These are phyloP conservation scores for Clarias batrachus DNA, from an alignment of 2,113 vertebrate species.

Conservation along the genomic window DNA sequence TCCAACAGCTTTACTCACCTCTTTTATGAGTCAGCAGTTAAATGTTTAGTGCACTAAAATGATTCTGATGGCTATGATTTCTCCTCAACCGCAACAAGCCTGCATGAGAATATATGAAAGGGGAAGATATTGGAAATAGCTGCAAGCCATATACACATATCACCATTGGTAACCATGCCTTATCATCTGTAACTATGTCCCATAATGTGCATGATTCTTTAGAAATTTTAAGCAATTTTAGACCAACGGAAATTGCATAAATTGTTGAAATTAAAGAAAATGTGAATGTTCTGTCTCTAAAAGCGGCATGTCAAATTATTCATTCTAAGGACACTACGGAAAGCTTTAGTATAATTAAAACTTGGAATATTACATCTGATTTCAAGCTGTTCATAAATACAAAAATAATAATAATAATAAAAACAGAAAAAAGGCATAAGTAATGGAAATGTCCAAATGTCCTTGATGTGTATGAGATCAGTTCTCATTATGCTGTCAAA, in stretches of 20 bases:
- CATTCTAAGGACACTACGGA: not conserved
- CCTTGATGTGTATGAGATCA: not conserved
- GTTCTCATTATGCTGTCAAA: not conserved
- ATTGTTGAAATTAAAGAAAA: not conserved
- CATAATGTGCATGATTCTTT: not conserved
- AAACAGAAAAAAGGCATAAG: not conserved
- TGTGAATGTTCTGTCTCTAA: not conserved
- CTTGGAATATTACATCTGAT: not conserved
- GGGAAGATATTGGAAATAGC: not conserved
- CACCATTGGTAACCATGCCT: not conserved
- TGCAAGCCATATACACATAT: conserved; percentile 15
- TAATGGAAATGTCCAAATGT: not conserved
- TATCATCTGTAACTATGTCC: not conserved
- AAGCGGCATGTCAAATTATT: not conserved
- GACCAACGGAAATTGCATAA: not conserved
- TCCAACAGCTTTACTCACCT: not conserved
- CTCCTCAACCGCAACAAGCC: too few species aligned
- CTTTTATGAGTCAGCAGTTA: conserved; percentile 13
- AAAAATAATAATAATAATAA: not conserved
- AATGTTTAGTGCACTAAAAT: conserved; percentile 14
- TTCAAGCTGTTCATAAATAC: not conserved
- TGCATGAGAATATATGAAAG: too few species aligned
- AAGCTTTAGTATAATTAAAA: not conserved
- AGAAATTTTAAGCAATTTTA: not conserved
- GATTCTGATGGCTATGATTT: not conserved